Percentiles rank a stretch among this genome's conserved stretches.
Evolutionary conservation across 1,140 invertebrate species (phyloP).

Genomic region (Pseudachorutes palmiensis): DNA sequence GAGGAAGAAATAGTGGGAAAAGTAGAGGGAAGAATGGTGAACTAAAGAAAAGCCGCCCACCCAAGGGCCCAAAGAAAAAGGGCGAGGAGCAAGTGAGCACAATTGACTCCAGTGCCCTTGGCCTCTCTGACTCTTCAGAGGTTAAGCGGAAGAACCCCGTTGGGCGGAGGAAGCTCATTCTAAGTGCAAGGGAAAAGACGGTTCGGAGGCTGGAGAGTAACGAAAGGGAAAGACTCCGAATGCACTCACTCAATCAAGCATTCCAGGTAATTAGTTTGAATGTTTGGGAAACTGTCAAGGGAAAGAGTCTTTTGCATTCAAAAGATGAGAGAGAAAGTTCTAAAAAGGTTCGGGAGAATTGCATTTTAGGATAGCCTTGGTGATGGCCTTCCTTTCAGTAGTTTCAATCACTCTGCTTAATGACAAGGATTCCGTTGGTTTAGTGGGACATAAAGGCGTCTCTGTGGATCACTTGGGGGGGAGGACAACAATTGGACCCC

Average conservation of each 20-base stretch:
- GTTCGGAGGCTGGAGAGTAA: constrained; percentile 55
- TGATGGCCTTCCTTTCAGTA: too few species aligned
- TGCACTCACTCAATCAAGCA: constrained; percentile 56
- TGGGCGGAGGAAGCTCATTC: constrained; percentile 35
- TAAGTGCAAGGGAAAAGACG: constrained; percentile 46
- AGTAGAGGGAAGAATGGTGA: background rate
- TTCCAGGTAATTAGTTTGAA: constrained; percentile 46
- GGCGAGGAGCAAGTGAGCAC: constrained; percentile 9
- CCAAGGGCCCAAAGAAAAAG: background rate
- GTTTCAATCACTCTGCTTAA: too few species aligned
- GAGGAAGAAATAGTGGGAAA: background rate
- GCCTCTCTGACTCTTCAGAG: constrained; percentile 11
- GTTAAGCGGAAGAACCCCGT: constrained; percentile 37
- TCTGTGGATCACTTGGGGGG: too few species aligned
- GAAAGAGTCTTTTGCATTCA: too few species aligned
- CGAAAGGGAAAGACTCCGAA: constrained; percentile 53
- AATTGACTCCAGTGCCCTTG: constrained; percentile 4
- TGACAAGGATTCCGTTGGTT: too few species aligned
- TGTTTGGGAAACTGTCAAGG: too few species aligned
- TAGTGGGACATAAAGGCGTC: too few species aligned
- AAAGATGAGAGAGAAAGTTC: too few species aligned
- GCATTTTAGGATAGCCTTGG: too few species aligned
- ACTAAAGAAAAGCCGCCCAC: background rate
- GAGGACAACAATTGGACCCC: too few species aligned
- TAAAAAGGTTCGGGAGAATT: too few species aligned